These are phyloP conservation scores for Thecocarcelia acutangulata DNA, from an alignment of 2,888 invertebrate species.

Conservation along the genomic window DNA sequence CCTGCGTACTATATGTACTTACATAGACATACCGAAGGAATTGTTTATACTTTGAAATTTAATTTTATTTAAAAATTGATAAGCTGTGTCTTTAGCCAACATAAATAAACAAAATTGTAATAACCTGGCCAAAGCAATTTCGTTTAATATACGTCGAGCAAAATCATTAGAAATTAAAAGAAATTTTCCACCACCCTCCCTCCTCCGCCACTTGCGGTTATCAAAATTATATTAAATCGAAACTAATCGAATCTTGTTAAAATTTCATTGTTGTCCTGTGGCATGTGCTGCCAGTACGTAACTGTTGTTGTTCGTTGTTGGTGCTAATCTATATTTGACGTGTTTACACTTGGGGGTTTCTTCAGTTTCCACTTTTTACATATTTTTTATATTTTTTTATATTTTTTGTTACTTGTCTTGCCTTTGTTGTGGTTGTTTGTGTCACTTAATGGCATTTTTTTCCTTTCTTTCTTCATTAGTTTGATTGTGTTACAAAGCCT, in stretches of 20 bases:
- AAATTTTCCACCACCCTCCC: not conserved
- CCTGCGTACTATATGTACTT: not conserved
- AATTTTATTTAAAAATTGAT: conserved; percentile 27
- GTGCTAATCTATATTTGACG: conserved; percentile 69
- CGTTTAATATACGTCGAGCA: conserved; percentile 4
- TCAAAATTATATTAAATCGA: conserved; percentile 62
- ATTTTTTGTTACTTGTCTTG: conserved; percentile 1
- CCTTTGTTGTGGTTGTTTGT: conserved; percentile 44
- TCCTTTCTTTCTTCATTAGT: not conserved
- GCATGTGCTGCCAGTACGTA: conserved; percentile 64
- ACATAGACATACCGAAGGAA: too few relatives aligned
- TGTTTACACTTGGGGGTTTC: conserved; percentile 64
- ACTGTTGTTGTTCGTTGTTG: conserved; percentile 42
- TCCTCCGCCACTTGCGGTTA: conserved; percentile 12
- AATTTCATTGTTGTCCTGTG: conserved; percentile 62
- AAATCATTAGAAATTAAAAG: conserved; percentile 4
- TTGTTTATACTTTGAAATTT: conserved; percentile 16
- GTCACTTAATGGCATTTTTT: conserved; percentile 63
- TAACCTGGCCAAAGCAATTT: not conserved
- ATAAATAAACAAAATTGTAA: not conserved
- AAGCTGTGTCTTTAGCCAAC: not conserved
- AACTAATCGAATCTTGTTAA: conserved; percentile 69
- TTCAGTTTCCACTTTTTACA: conserved; percentile 43
- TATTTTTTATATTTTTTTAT: conserved; percentile 6
- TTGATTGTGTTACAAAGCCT: conserved; percentile 58